These are phyloP conservation scores for Ruditapes philippinarum DNA, from an alignment of 1,140 invertebrate species.

Conservation along the genomic window DNA sequence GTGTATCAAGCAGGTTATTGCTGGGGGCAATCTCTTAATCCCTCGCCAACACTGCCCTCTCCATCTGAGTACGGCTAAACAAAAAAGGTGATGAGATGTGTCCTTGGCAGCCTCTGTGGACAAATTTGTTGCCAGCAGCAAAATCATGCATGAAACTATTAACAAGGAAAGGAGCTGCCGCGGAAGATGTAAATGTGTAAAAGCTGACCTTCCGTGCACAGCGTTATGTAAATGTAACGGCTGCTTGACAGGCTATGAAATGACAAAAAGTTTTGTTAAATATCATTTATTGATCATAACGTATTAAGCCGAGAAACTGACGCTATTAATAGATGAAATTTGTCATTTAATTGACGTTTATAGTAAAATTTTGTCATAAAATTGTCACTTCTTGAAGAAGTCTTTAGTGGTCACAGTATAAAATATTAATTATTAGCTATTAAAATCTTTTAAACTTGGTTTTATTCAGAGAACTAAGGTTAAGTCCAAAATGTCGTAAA, in stretches of 20 bases:
- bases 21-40: not conserved
- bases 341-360: too few species aligned
- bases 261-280: too few species aligned
- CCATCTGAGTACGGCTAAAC: not conserved
- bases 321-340: too few species aligned
- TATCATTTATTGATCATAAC: too few species aligned
- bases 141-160: constrained; percentile 38
- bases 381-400: too few species aligned
- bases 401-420: too few species aligned
- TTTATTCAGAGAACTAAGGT: too few species aligned
- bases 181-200: constrained; percentile 23
- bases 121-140: not conserved
- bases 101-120: constrained; percentile 27
- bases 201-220: constrained; percentile 41
- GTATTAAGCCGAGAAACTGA: too few species aligned
- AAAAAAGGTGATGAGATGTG: not conserved
- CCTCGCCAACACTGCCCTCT: not conserved
- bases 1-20: constrained; percentile 3
- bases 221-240: constrained; percentile 33
- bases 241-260: not conserved
- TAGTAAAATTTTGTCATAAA: too few species aligned
- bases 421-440: too few species aligned
- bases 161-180: not conserved
- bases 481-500: too few species aligned
- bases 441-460: too few species aligned